These are phyloP conservation scores for Coenonympha glycerion DNA, from an alignment of 2,888 invertebrate species.

Conservation along the genomic window DNA sequence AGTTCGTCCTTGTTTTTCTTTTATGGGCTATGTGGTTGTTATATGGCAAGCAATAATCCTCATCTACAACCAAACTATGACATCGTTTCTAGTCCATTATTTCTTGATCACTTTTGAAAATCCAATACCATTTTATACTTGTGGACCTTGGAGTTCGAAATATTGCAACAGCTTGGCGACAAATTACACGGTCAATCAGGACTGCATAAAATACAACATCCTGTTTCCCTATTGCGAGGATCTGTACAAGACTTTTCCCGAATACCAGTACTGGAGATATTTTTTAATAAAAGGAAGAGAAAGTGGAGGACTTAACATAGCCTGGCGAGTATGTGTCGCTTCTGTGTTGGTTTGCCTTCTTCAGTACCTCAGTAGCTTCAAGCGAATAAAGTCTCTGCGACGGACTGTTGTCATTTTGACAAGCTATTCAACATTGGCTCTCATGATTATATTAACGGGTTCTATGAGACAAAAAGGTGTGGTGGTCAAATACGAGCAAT, in stretches of 20 bases:
- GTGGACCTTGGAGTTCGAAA: conserved; percentile 46
- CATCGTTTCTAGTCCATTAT: conserved; percentile 54
- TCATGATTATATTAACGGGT: conserved; percentile 45
- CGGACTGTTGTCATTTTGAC: conserved; percentile 38
- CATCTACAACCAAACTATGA: conserved; percentile 42
- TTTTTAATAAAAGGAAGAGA: conserved; percentile 34
- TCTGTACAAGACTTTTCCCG: conserved; percentile 50
- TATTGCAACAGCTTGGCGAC: conserved; percentile 43
- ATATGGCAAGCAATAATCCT: conserved; percentile 45
- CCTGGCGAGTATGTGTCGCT: conserved; percentile 54
- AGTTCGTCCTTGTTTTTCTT: conserved; percentile 48
- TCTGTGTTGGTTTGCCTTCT: conserved; percentile 42
- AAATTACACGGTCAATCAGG: conserved; percentile 54
- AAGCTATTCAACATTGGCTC: conserved; percentile 41
- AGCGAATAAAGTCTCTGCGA: conserved; percentile 39
- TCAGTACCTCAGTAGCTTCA: conserved; percentile 48
- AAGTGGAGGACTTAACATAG: conserved; percentile 32
- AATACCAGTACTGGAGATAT: conserved; percentile 55
- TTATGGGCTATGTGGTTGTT: conserved; percentile 51
- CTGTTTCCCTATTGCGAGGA: conserved; percentile 38
- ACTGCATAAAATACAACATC: conserved; percentile 42
- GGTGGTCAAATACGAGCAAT: conserved; percentile 43
- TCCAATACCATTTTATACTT: conserved; percentile 51
- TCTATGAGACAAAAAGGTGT: conserved; percentile 62
- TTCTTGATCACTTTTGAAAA: conserved; percentile 59